Base-by-base conservation (phyloP, 30 jellyfish, hydroid and myxozoan genomes). In the Phacellophora camtschatica region DNA sequence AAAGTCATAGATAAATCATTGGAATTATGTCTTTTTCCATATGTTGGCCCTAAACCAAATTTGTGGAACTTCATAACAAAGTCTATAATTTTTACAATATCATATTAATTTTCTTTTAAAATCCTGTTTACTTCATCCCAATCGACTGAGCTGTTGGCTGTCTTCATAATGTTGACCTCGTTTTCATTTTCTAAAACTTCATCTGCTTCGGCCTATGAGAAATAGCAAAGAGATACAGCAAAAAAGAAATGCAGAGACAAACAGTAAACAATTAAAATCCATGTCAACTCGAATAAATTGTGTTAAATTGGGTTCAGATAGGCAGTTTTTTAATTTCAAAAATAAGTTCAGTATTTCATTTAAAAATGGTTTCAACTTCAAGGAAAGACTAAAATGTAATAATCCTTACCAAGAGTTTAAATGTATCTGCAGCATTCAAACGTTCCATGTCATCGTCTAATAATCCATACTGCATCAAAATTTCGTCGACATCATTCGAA, bases 201-300 rank as follows among this genome's bases (percentile, higher is more conserved):
- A 32, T 78, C 77, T n/a, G 90, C 90, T 34, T 78, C 90, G 36
- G 90, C 90, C 90, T 78, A 58, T 7, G 46, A 25, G 22, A 33
- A 63, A 22, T 30, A 64, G 30, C 35, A 62, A 20, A 31, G 35
- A 0, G 39, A 36, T 29, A n/a, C n/a, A n/a, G n/a, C n/a, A n/a
- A n/a, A n/a, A n/a, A n/a, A n/a, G n/a, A n/a, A n/a, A n/a, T n/a
- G n/a, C n/a, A n/a, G n/a, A n/a, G n/a, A n/a, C n/a, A n/a, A n/a
- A n/a, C n/a, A n/a, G n/a, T n/a, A n/a, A n/a, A n/a, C n/a, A n/a
- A n/a, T n/a, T n/a, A n/a, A n/a, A n/a, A n/a, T n/a, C n/a, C n/a
- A n/a, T n/a, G n/a, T n/a, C n/a, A n/a, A n/a, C n/a, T n/a, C n/a
- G n/a, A n/a, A n/a, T n/a, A n/a, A n/a, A n/a, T n/a, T n/a, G n/a